phyloP scores from a whole-genome alignment of 2,888 invertebrate species.

The Empis stercorea region DNA sequence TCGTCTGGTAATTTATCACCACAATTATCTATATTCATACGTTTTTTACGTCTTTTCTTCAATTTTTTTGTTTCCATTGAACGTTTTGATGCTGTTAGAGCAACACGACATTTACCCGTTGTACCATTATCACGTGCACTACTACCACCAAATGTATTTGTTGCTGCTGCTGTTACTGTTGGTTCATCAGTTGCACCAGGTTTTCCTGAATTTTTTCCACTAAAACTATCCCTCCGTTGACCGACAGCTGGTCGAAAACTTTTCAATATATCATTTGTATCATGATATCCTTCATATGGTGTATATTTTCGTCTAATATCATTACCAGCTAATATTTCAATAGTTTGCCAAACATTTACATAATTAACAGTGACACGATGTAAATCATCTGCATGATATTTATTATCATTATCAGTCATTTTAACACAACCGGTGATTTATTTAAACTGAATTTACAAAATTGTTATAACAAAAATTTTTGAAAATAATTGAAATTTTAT shows the following conservation, averaged over 20 bases:
- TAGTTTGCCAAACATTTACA: slow-evolving; percentile 34
- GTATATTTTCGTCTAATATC: slow-evolving; percentile 24
- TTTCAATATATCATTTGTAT: slow-evolving; percentile 24
- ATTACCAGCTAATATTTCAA: slow-evolving; percentile 27
- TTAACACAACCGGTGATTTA: too few species aligned
- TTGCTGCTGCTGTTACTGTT: neutral
- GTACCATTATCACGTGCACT: neutral
- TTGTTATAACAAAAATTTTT: too few species aligned
- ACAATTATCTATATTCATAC: neutral
- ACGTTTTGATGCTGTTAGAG: neutral
- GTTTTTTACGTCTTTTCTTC: neutral
- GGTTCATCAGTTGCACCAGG: neutral
- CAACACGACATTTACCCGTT: neutral
- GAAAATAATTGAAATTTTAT: too few species aligned
- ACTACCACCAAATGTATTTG: too few species aligned
- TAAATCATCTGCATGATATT: slow-evolving; percentile 28
- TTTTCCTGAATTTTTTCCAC: slow-evolving; percentile 17
- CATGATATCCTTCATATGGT: slow-evolving; percentile 30
- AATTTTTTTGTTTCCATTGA: slow-evolving; percentile 1
- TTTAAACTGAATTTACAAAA: too few species aligned
- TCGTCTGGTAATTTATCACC: slow-evolving; percentile 18
- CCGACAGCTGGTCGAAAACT: slow-evolving; percentile 9
- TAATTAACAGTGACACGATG: slow-evolving; percentile 27
- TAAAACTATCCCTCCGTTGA: slow-evolving; percentile 28
- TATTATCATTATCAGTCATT: too few species aligned